Evolutionary conservation across 2,113 vertebrate species (phyloP).

Genomic region (Drymodes brunneopygia): DNA sequence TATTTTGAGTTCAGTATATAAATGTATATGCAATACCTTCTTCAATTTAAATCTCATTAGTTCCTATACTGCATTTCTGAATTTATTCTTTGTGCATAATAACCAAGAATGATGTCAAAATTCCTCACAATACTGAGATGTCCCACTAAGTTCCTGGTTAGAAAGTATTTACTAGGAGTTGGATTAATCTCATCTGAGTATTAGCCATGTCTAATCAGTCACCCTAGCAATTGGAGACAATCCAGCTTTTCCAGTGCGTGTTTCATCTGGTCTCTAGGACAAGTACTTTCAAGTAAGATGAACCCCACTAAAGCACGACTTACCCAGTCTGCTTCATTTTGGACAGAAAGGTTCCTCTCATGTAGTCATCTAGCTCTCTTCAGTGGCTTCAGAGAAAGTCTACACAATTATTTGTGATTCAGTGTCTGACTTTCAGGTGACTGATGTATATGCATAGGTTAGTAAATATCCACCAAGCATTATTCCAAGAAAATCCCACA

Average conservation of each 20-base stretch:
- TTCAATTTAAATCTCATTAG: not conserved
- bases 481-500: not conserved
- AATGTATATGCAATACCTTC: not conserved
- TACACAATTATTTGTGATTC: not conserved
- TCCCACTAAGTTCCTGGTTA: not conserved
- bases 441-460: not conserved
- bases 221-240: not conserved
- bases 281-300: not conserved
- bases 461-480: not conserved
- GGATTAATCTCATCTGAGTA: not conserved
- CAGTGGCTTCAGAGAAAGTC: not conserved
- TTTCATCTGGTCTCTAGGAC: not conserved
- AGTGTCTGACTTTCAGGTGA: not conserved
- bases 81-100: not conserved
- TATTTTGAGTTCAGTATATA: not conserved
- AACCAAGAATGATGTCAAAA: not conserved
- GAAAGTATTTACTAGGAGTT: not conserved
- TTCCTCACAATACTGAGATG: not conserved
- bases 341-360: not conserved
- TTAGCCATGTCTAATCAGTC: not conserved
- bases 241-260: not conserved
- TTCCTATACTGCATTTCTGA: not conserved
- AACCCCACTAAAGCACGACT: not conserved
- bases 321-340: not conserved
- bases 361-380: not conserved